Conservation (phyloP, 2,113 vertebrate species). For the Empidonax alnorum region DNA sequence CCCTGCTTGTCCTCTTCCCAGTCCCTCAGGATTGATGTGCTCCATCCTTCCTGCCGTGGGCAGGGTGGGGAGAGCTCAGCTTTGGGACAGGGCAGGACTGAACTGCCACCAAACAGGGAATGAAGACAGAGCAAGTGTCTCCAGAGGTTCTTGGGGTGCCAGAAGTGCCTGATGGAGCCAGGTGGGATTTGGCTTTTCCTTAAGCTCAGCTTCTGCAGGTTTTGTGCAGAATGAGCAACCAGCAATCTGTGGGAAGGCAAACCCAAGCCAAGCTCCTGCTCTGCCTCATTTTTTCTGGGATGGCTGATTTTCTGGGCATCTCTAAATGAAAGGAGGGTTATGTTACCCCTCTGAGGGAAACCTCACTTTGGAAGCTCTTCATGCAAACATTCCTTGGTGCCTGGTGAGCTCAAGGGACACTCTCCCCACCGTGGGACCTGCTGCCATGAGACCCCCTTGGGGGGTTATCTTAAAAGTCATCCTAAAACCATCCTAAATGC, state of each 20-base stretch:
- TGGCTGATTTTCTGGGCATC: neutral
- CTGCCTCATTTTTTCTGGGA: neutral
- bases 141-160: neutral
- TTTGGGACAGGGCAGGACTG: neutral
- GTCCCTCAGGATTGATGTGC: neutral
- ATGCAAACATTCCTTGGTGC: neutral
- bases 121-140: neutral
- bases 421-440: fast-evolving
- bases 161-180: neutral
- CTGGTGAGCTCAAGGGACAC: neutral
- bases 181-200: neutral
- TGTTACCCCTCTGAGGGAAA: neutral
- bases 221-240: neutral
- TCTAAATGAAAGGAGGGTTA: neutral
- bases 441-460: neutral
- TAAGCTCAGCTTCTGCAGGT: neutral
- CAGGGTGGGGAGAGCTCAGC: neutral
- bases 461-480: neutral
- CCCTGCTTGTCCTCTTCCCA: neutral
- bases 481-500: neutral
- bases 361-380: neutral
- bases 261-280: neutral
- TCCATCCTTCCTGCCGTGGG: neutral
- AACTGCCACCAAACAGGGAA: neutral
- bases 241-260: constrained; percentile 32